These are phyloP conservation scores for Parotocinclus haroldoi DNA, from an alignment of 2,797 vertebrate genomes.

Conservation along the genomic window DNA sequence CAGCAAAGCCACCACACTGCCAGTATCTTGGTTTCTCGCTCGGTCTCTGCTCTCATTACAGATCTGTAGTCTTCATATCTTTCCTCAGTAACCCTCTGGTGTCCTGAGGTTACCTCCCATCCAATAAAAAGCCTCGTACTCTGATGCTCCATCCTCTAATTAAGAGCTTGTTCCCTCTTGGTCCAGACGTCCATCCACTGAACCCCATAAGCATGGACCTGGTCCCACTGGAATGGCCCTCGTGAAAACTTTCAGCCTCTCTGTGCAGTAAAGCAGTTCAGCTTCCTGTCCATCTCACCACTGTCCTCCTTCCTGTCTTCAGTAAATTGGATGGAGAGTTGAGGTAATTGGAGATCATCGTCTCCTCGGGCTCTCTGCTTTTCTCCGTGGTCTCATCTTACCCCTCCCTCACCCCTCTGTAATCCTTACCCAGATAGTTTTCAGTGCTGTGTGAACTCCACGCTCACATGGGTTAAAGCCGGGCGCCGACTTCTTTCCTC, in stretches of 20 bases:
- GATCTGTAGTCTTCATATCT: conserved; percentile 32
- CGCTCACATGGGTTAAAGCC: too few relatives aligned
- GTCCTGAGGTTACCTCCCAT: conserved; percentile 41
- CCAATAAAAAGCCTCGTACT: conserved; percentile 53
- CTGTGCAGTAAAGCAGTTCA: conserved; percentile 26
- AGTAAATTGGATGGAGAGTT: conserved; percentile 62
- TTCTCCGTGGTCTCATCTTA: conserved; percentile 45
- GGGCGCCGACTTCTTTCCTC: too few relatives aligned
- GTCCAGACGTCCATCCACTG: conserved; percentile 37
- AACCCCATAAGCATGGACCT: conserved; percentile 23
- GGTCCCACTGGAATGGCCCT: not conserved
- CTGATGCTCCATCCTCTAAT: conserved; percentile 46
- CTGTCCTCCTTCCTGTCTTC: conserved; percentile 48
- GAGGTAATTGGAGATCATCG: conserved; percentile 62
- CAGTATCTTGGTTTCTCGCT: not conserved
- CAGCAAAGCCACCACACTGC: not conserved
- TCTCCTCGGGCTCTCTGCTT: conserved; percentile 49
- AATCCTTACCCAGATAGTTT: conserved; percentile 42
- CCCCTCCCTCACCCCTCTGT: conserved; percentile 51
- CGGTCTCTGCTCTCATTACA: conserved; percentile 39
- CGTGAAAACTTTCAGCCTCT: conserved; percentile 21
- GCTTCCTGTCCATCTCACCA: conserved; percentile 6
- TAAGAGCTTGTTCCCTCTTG: conserved; percentile 47
- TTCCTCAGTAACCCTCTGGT: conserved; percentile 56
- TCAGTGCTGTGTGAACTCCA: conserved; percentile 52